A percentile compares a stretch with the other conserved stretches of the same genome.
These are phyloP conservation scores for Falco novaeseelandiae DNA, from an alignment of 2,797 vertebrate genomes.

Conservation along the genomic window DNA sequence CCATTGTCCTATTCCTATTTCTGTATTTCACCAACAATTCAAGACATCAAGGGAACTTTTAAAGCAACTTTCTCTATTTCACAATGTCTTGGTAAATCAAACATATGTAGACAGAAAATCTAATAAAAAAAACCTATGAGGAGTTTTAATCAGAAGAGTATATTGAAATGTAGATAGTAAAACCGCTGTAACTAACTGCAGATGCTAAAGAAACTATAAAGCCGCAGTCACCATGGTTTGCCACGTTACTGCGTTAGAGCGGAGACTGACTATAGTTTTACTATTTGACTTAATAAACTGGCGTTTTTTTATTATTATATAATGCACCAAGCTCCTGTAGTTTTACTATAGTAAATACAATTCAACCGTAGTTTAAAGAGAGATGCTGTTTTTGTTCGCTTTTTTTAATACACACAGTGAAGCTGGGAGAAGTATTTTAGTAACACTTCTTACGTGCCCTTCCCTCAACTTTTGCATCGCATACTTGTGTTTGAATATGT, in stretches of 20 bases:
- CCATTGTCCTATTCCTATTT: background rate
- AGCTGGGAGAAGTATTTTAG: background rate
- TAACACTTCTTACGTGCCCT: background rate
- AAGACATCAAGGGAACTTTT: constrained; percentile 50
- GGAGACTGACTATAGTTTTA: constrained; percentile 61
- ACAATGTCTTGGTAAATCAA: constrained; percentile 19
- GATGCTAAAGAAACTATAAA: constrained; percentile 75
- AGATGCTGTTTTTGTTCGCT: background rate
- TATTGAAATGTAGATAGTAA: constrained; percentile 80
- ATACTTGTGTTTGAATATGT: background rate
- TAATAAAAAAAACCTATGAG: constrained; percentile 75
- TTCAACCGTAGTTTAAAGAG: constrained; percentile 35
- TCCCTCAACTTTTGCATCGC: background rate
- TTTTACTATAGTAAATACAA: constrained; percentile 64
- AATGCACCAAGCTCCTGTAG: constrained; percentile 58
- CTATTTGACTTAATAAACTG: constrained; percentile 75
- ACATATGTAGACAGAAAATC: constrained; percentile 51
- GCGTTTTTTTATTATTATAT: constrained; percentile 67
- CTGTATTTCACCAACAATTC: background rate
- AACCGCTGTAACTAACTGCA: constrained; percentile 75
- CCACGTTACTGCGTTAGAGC: constrained; percentile 21
- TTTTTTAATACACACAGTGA: background rate
- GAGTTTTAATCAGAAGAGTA: constrained; percentile 76
- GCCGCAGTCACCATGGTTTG: background rate
- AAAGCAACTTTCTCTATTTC: constrained; percentile 62